Percentiles rank a stretch among this genome's conserved stretches.
phyloP scores from a whole-genome alignment of 2,888 invertebrate species.

The Lordiphosa fenestrarum region DNA sequence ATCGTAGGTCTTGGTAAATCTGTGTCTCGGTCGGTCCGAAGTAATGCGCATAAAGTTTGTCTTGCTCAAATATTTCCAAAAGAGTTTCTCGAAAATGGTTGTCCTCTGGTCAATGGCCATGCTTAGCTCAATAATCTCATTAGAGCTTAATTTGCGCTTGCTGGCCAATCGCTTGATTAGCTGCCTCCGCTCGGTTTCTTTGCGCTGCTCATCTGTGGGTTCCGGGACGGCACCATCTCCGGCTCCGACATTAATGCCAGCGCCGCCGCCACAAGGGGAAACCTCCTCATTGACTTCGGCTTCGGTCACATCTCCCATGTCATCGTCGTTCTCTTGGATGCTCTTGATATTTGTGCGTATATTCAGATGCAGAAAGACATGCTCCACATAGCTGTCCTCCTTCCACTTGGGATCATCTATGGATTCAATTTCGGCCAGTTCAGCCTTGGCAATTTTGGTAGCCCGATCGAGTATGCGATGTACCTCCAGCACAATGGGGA shows the following conservation, averaged over 20 bases:
- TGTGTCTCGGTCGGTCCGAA: conserved; percentile 39
- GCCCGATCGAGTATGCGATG: conserved; percentile 66
- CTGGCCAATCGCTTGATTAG: conserved; percentile 34
- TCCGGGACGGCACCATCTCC: conserved; percentile 1
- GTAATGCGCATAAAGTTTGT: conserved; percentile 68
- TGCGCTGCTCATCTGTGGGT: conserved; percentile 23
- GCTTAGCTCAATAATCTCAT: conserved; percentile 60
- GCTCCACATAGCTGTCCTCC: conserved; percentile 68
- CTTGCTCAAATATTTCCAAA: conserved; percentile 73
- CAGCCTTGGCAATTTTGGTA: conserved; percentile 66
- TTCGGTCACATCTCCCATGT: conserved; percentile 27
- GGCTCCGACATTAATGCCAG: conserved; percentile 5
- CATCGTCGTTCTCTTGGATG: not conserved
- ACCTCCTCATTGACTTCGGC: conserved; percentile 19
- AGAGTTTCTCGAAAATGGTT: conserved; percentile 76
- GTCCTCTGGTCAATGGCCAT: conserved; percentile 62
- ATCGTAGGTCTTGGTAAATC: conserved; percentile 50
- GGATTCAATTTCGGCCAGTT: conserved; percentile 68
- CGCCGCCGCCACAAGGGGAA: conserved; percentile 28
- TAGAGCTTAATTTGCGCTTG: conserved; percentile 46
- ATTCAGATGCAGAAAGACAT: conserved; percentile 68
- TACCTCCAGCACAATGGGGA: conserved; percentile 75
- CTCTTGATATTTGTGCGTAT: conserved; percentile 28
- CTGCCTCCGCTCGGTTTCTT: conserved; percentile 32
- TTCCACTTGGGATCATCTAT: conserved; percentile 77